phyloP scores from a whole-genome alignment of 2,113 vertebrate genomes.

The Trematocara zebra region DNA sequence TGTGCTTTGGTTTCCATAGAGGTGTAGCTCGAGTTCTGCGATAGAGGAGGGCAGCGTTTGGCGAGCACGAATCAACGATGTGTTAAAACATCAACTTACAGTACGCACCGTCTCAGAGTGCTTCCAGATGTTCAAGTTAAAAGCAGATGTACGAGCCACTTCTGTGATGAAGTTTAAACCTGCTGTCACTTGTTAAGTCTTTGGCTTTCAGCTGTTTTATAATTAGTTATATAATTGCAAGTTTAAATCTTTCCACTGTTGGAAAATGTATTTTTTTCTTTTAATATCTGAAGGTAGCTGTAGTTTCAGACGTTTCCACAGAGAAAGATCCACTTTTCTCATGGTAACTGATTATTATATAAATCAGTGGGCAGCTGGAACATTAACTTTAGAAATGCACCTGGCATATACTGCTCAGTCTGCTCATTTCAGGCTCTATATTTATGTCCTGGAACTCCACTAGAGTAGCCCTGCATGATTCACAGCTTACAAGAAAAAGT shows the following conservation, averaged over 20 bases:
- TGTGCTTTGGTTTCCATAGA: background rate
- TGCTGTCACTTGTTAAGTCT: background rate
- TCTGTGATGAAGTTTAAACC: conserved; percentile 8
- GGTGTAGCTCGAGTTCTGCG: background rate
- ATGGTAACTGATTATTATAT: background rate
- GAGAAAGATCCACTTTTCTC: background rate
- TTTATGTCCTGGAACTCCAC: background rate
- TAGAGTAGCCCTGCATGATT: background rate
- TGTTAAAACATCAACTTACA: conserved; percentile 8
- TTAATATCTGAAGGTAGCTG: background rate
- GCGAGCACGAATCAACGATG: background rate
- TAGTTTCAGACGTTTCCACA: background rate
- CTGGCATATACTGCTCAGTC: background rate
- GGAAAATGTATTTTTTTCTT: background rate
- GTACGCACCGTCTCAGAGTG: background rate
- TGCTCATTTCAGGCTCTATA: background rate
- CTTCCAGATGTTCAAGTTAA: conserved; percentile 18
- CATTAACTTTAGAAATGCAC: background rate
- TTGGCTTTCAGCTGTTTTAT: background rate
- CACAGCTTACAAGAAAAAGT: background rate
- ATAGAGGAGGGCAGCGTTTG: background rate
- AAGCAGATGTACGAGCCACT: conserved; percentile 23
- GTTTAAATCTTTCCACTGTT: background rate
- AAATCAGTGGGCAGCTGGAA: background rate
- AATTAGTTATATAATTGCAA: background rate